Evolutionary conservation across 1,140 invertebrate genomes (phyloP).

Genomic region (Goniozus legneri): DNA sequence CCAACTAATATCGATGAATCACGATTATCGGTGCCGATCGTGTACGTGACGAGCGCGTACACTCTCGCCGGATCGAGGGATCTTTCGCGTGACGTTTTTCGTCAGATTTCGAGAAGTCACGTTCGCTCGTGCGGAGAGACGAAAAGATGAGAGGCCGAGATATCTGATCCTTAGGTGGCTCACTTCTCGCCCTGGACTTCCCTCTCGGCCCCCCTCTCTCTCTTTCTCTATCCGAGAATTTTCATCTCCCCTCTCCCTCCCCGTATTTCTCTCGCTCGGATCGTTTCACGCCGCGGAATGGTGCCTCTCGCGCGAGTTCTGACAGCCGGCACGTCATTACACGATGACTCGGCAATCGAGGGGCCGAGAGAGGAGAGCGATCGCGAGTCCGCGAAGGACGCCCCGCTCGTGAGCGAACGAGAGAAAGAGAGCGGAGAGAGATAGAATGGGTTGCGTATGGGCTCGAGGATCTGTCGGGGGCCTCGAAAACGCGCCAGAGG

Average conservation of each 20-base stretch:
- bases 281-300: constrained; percentile 27
- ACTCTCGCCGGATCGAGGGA: too few relatives aligned
- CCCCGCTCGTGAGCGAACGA: too few relatives aligned
- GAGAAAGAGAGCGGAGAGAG: too few relatives aligned
- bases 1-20: too few relatives aligned
- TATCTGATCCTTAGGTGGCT: constrained; percentile 31
- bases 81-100: constrained; percentile 8
- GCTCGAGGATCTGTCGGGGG: too few relatives aligned
- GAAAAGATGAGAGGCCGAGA: constrained; percentile 29
- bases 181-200: constrained; percentile 16
- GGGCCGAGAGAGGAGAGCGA: too few relatives aligned
- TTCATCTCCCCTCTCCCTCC: background rate
- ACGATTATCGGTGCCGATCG: too few relatives aligned
- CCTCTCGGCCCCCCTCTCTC: constrained; percentile 20
- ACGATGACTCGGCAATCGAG: constrained; percentile 46
- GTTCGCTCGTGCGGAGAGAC: constrained; percentile 10
- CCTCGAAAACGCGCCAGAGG: too few relatives aligned
- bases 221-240: background rate
- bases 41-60: too few relatives aligned
- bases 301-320: constrained; percentile 27
- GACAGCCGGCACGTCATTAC: constrained; percentile 52
- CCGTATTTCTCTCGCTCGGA: constrained; percentile 16
- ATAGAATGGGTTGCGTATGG: too few relatives aligned
- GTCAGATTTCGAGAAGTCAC: constrained; percentile 20
- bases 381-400: too few relatives aligned